Percentiles rank a stretch among this genome's conserved stretches.
These are phyloP conservation scores for Sebastes oblongus DNA, from an alignment of 2,797 vertebrate genomes.

Conservation along the genomic window DNA sequence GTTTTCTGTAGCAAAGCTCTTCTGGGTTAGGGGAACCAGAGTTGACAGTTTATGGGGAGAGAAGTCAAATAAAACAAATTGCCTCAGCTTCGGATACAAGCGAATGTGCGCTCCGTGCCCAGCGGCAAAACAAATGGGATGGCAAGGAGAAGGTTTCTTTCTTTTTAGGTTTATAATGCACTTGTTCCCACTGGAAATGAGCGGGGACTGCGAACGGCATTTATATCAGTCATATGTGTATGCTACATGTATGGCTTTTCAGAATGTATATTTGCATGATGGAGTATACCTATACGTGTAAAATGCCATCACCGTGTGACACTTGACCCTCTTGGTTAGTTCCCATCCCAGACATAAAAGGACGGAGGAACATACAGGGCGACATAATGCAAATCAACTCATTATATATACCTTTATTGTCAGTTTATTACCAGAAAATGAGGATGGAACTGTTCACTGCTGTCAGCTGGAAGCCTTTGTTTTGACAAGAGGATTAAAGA, in stretches of 20 bases:
- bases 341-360: background rate
- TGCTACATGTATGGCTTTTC: background rate
- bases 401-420: background rate
- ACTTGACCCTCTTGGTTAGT: background rate
- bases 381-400: background rate
- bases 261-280: background rate
- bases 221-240: constrained; percentile 8
- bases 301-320: background rate
- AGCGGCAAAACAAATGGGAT: constrained; percentile 59
- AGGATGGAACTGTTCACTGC: background rate
- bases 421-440: constrained; percentile 24
- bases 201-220: background rate
- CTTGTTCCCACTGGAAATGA: constrained; percentile 33
- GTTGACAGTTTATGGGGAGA: constrained; percentile 67
- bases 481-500: constrained; percentile 36
- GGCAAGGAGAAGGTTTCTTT: constrained; percentile 28
- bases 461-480: constrained; percentile 36
- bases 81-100: constrained; percentile 57
- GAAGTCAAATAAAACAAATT: constrained; percentile 75
- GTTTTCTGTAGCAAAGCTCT: constrained; percentile 58
- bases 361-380: background rate
- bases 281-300: background rate
- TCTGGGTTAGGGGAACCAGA: constrained; percentile 53
- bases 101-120: constrained; percentile 35
- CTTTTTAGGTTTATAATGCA: constrained; percentile 45